Evolutionary conservation across 2,888 invertebrate genomes (phyloP), one percentile per base, ranked within the genome.

Genomic region (Nomada fucata): DNA sequence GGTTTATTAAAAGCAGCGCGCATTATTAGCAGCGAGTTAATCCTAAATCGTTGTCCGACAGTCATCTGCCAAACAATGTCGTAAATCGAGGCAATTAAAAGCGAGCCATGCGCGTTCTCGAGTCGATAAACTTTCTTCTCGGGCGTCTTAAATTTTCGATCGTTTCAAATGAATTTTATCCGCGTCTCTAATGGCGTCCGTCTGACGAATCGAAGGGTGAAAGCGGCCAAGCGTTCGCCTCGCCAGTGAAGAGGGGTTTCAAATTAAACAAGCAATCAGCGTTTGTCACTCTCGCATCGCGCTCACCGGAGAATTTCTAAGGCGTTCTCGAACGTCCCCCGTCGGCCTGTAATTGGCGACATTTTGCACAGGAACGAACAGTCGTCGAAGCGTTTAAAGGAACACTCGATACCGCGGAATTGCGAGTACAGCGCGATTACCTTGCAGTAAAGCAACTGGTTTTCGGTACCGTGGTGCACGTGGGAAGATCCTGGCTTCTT

Each of bases 121-220:
- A 13, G 47, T 15, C 52, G n/a, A 57, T 68, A 76, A 82, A 75
- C 63, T 79, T 72, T 64, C 52, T 36, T 29, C n/a, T 44, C 3
- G 7, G 10, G 47, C 20, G 53, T 47, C 47, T 67, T 53, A 57
- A 74, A 59, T 60, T 71, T 64, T 57, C 60, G 29, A n/a, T 36
- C 52, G 4, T 63, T 64, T n/a, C 52, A 20, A 3, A 55, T 52
- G 68, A 70, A 67, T 59, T 67, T 70, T 55, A 57, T 69, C 26
- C 53, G 42, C 26, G 53, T 72, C 63, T 79, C 84, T 82, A 83
- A 77, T 60, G 73, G 57, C 82, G 71, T 60, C 23, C 75, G 65
- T 13, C 71, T 63, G 84, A 80, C 65, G 82, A 74, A 73, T 77
- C 74, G 73, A 69, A 82, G 86, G 86, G 84, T 88, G 86, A 88